Conservation (phyloP, 1,140 invertebrate species). For the Papilio machaon region DNA sequence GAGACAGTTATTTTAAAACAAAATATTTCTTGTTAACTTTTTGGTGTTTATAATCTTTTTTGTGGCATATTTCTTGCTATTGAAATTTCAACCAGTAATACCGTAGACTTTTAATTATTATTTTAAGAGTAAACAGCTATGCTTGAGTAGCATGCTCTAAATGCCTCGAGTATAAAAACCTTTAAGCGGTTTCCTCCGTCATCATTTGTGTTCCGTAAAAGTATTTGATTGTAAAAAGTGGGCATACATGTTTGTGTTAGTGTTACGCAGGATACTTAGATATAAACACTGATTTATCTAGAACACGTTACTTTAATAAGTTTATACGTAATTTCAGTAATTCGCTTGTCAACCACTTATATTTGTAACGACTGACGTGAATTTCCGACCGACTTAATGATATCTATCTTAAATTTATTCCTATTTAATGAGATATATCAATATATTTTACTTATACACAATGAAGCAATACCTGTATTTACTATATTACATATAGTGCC, state of each 20-base stretch:
- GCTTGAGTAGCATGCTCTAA: not conserved
- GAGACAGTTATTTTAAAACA: not conserved
- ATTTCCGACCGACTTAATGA: constrained; percentile 22
- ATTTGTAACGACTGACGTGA: not conserved
- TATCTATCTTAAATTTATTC: constrained; percentile 10
- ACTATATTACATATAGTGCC: not conserved
- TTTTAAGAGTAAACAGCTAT: not conserved
- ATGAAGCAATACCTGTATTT: not conserved
- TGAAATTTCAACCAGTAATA: not conserved
- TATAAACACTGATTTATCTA: constrained; percentile 33
- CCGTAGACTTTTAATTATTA: not conserved
- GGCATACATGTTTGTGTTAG: constrained; percentile 12
- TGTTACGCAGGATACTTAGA: not conserved
- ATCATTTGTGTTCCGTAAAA: constrained; percentile 27
- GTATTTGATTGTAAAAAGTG: constrained; percentile 35
- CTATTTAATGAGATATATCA: not conserved
- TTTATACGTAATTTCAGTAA: constrained; percentile 31
- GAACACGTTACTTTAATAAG: constrained; percentile 27
- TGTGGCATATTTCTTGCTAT: not conserved
- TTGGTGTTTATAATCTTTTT: not conserved
- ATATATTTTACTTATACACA: not conserved
- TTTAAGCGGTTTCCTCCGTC: constrained; percentile 17
- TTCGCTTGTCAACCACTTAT: constrained; percentile 32
- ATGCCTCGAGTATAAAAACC: constrained; percentile 15
- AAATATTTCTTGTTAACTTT: not conserved